A percentile compares a stretch with the other conserved stretches of the same genome.
phyloP scores from a whole-genome alignment of 2,888 invertebrate genomes.

The Erebia ligea region DNA sequence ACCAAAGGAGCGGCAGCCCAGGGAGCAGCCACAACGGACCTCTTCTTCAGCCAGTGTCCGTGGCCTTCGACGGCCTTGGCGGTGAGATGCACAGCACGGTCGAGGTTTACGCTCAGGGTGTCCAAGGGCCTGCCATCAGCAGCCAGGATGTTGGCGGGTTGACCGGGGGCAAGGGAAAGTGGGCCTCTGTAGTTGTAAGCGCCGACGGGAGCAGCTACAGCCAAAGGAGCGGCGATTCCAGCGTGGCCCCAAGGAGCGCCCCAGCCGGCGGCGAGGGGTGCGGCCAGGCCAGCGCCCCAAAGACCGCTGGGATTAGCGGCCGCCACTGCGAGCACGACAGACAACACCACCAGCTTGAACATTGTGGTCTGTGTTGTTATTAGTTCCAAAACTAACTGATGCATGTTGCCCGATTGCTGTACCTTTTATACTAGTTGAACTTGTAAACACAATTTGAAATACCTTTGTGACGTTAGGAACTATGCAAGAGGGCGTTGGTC shows the following conservation, averaged over 20 bases:
- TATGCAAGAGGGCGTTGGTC: conserved; percentile 46
- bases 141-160: conserved; percentile 68
- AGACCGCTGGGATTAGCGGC: conserved; percentile 71
- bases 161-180: conserved; percentile 68
- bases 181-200: conserved; percentile 60
- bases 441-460: conserved; percentile 71
- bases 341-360: conserved; percentile 85
- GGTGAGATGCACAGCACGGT: conserved; percentile 67
- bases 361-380: conserved; percentile 81
- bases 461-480: conserved; percentile 57
- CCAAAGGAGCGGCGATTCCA: conserved; percentile 1
- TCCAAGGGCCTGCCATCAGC: conserved; percentile 72
- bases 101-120: conserved; percentile 70
- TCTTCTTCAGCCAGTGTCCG: conserved; percentile 55
- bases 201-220: conserved; percentile 15
- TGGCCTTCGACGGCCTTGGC: conserved; percentile 59
- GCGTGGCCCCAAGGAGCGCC: conserved; percentile 31
- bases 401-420: conserved; percentile 52
- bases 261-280: conserved; percentile 39
- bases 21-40: conserved; percentile 46
- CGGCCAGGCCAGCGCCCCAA: conserved; percentile 36
- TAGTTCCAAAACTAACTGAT: conserved; percentile 67
- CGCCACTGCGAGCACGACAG: conserved; percentile 83
- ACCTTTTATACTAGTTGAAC: conserved; percentile 70
- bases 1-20: conserved; percentile 39